Evolutionary conservation across 1,140 invertebrate genomes (phyloP), one percentile per base, ranked within the genome.

Genomic region (Popillia japonica): DNA sequence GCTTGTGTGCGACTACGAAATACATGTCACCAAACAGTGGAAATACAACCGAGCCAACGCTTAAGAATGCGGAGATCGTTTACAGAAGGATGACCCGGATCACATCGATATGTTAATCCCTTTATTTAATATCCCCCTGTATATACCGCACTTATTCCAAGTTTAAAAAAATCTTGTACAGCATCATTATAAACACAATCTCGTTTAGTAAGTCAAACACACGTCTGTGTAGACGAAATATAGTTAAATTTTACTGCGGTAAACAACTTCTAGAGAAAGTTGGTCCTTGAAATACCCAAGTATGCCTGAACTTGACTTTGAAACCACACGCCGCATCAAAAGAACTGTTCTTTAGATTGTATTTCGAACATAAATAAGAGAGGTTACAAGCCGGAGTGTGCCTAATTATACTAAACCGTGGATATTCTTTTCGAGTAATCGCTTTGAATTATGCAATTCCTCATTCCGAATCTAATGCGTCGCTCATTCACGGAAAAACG

Each of bases 211-310:
- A 48, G 7, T n/a, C 44, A 14, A 48, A 48, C 17, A 48, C 44
- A n/a, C 17, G 17, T 48, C 17, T 48, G 11, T n/a, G 44, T 48
- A 11, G 11, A 48, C 44, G 4, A 48, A 48, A 48, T n/a, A 48
- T 48, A 14, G 44, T 48, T 48, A 48, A 10, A 48, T 48, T 48
- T 48, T 48, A 48, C 11, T 48, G 44, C 17, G 17, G 44, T 48
- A 48, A 48, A 48, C 17, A 48, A 14, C 7, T n/a, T 48, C 11
- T 48, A 3, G 44, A 48, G 44, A 48, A 48, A 48, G 44, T 48
- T 10, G 44, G 44, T 48, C 44, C 44, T 48, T 48, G 44, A 48
- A 48, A 48, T n/a, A n/a, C 44, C 44, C 44, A 48, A 48, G 44
- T 14, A 48, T 48, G 44, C 17, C 44, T 48, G 44, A 48, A 48